Percentiles rank a stretch among this genome's conserved stretches.
Conservation (phyloP, 2,797 vertebrate genomes). For the Eleutherodactylus coqui region DNA sequence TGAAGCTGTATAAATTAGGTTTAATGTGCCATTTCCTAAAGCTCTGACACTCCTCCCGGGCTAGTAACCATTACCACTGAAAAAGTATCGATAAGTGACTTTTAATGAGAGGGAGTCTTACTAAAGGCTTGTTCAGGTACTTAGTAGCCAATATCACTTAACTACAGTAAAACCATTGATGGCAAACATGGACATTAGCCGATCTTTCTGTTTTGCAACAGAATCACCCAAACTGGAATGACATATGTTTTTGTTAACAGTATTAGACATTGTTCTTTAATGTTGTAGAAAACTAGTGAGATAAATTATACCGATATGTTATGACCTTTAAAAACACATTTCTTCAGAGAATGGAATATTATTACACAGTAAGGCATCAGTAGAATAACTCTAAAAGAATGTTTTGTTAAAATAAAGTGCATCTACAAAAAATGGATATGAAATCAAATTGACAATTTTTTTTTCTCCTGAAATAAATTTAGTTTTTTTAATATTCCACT, state of each 20-base stretch:
- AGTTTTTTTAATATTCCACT: not conserved
- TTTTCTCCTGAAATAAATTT: not conserved
- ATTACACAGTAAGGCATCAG: not conserved
- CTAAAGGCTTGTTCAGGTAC: slow-evolving; percentile 70
- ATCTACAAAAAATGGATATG: not conserved
- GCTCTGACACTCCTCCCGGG: slow-evolving; percentile 70
- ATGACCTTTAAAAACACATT: slow-evolving; percentile 39
- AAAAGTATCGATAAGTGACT: slow-evolving; percentile 72
- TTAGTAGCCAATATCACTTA: slow-evolving; percentile 71
- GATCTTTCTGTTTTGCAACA: not conserved
- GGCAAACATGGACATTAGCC: slow-evolving; percentile 21
- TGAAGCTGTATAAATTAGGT: slow-evolving; percentile 80
- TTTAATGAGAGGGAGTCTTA: slow-evolving; percentile 73
- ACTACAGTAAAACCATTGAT: slow-evolving; percentile 66
- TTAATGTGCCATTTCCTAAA: slow-evolving; percentile 74
- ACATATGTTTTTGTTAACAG: slow-evolving; percentile 18
- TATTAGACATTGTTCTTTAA: slow-evolving; percentile 27
- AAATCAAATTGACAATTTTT: not conserved
- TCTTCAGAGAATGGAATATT: not conserved
- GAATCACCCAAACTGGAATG: not conserved
- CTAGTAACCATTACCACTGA: slow-evolving; percentile 72
- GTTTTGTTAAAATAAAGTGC: not conserved
- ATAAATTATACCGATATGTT: slow-evolving; percentile 36
- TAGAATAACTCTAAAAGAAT: not conserved
- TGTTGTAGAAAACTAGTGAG: slow-evolving; percentile 13